phyloP scores from a whole-genome alignment of 1,140 invertebrate species.

The Drusus annulatus region DNA sequence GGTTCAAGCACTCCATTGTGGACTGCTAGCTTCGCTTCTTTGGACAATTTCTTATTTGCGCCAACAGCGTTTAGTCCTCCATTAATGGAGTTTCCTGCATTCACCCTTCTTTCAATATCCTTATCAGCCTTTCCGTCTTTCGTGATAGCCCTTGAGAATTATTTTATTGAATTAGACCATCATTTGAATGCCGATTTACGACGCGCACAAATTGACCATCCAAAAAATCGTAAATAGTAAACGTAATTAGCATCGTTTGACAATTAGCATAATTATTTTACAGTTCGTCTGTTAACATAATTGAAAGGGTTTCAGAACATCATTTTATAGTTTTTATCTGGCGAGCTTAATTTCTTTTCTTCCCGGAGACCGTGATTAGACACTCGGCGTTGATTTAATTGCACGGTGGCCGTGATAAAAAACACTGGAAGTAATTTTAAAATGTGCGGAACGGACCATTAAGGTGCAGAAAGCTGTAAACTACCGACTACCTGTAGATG shows the following conservation, averaged over 20 bases:
- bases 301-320: constrained; percentile 26
- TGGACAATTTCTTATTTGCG: too few relatives aligned
- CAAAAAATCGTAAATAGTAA: constrained; percentile 44
- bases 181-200: background rate
- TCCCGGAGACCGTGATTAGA: background rate
- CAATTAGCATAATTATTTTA: constrained; percentile 39
- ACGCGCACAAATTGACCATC: background rate
- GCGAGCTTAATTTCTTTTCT: background rate
- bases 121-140: too few relatives aligned
- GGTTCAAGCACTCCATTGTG: too few relatives aligned
- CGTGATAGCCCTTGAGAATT: background rate
- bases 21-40: too few relatives aligned
- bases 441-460: too few relatives aligned
- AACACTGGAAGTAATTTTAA: too few relatives aligned
- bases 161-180: constrained; percentile 37
- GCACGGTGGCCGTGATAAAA: too few relatives aligned
- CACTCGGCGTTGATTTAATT: background rate
- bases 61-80: too few relatives aligned
- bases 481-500: too few relatives aligned
- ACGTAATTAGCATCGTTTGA: constrained; percentile 32
- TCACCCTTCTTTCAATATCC: too few relatives aligned
- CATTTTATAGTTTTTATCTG: background rate
- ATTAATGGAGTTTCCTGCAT: too few relatives aligned
- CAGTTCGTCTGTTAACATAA: constrained; percentile 48
- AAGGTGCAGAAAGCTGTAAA: background rate